Evolutionary conservation across 2,797 vertebrate species (phyloP).

Genomic region (Acanthurus tractus): DNA sequence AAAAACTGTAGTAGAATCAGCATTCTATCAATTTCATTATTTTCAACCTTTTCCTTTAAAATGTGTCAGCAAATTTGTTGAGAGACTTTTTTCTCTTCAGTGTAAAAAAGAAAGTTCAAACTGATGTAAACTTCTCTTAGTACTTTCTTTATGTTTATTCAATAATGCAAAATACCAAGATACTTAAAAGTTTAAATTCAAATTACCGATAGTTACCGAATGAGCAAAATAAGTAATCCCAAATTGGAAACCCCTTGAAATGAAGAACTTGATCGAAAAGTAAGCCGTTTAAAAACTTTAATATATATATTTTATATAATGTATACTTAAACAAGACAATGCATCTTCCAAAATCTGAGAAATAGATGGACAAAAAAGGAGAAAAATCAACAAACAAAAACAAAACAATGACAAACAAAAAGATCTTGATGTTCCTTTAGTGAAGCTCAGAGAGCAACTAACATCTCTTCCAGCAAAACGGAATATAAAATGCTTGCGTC

Average conservation of each 20-base stretch:
- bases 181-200: background rate
- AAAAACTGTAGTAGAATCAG: background rate
- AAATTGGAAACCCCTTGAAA: conserved; percentile 46
- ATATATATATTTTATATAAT: conserved; percentile 84
- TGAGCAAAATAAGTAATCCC: conserved; percentile 17
- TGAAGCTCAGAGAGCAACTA: conserved; percentile 60
- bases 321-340: conserved; percentile 83
- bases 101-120: background rate
- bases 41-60: background rate
- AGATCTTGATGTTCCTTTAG: conserved; percentile 70
- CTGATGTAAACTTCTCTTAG: background rate
- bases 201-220: background rate
- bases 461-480: conserved; percentile 73
- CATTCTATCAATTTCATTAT: background rate
- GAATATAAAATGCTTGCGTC: conserved; percentile 56
- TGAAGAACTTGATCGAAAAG: conserved; percentile 68
- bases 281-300: conserved; percentile 76
- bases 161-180: background rate
- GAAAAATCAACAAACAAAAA: conserved; percentile 68
- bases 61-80: background rate
- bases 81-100: background rate
- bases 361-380: conserved; percentile 74
- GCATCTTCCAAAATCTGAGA: conserved; percentile 74
- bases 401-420: conserved; percentile 70
- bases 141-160: background rate